Evolutionary conservation across 2,797 vertebrate species (phyloP).

Genomic region (Erpetoichthys calabaricus): DNA sequence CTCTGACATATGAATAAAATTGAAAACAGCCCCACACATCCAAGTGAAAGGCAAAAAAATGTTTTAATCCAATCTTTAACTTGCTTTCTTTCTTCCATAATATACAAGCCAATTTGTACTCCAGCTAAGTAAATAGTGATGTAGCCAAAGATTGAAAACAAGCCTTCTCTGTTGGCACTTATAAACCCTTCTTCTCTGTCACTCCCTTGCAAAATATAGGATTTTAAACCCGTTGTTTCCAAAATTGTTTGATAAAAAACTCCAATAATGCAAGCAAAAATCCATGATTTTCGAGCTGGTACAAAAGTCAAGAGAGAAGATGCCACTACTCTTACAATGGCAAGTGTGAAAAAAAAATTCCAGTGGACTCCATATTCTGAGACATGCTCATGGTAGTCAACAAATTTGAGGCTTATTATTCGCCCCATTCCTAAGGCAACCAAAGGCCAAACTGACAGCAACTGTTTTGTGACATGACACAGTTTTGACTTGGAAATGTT

Average conservation of each 20-base stretch:
- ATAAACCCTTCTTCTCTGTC: slow-evolving; percentile 60
- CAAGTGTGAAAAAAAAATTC: slow-evolving; percentile 95
- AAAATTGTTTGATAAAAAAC: slow-evolving; percentile 62
- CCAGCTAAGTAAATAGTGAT: slow-evolving; percentile 75
- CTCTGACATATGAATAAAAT: slow-evolving; percentile 43
- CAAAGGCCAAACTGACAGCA: slow-evolving; percentile 55
- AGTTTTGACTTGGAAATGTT: slow-evolving; percentile 30
- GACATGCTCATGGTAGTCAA: slow-evolving; percentile 77
- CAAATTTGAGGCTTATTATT: slow-evolving; percentile 62
- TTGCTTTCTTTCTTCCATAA: slow-evolving; percentile 46
- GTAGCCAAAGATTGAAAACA: slow-evolving; percentile 73
- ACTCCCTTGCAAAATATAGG: slow-evolving; percentile 58
- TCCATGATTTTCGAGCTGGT: slow-evolving; percentile 50
- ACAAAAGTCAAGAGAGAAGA: slow-evolving; percentile 58
- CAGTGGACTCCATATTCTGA: slow-evolving; percentile 89
- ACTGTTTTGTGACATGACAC: slow-evolving; percentile 46
- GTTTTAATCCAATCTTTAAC: slow-evolving; percentile 58
- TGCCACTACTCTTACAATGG: slow-evolving; percentile 60
- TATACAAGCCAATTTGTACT: slow-evolving; percentile 67
- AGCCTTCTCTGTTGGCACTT: slow-evolving; percentile 80
- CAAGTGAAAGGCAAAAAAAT: slow-evolving; percentile 35
- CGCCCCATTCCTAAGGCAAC: slow-evolving; percentile 65
- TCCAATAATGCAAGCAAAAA: slow-evolving; percentile 47
- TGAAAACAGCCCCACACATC: slow-evolving; percentile 34
- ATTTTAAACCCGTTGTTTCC: slow-evolving; percentile 58